Evolutionary conservation across 2,797 vertebrate genomes (phyloP).

Genomic region (Anguilla pacifica): DNA sequence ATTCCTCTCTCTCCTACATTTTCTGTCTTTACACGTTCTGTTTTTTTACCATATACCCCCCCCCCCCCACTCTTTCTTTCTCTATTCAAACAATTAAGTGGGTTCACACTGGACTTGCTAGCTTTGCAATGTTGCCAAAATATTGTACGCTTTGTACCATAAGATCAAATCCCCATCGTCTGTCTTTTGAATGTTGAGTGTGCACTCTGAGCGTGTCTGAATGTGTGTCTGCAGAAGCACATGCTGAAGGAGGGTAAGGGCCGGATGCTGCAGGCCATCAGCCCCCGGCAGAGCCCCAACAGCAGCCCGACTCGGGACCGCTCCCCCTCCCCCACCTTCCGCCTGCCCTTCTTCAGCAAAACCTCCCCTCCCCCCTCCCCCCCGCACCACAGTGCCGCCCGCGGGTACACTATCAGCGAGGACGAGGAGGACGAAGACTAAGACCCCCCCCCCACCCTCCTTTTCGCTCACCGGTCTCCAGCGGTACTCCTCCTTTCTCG

Average conservation of each 20-base stretch:
- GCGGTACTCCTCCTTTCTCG: background rate
- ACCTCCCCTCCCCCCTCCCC: conserved; percentile 73
- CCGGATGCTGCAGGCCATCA: conserved; percentile 86
- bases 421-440: conserved; percentile 78
- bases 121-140: background rate
- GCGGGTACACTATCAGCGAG: conserved; percentile 72
- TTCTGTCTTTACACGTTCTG: background rate
- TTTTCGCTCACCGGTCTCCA: background rate
- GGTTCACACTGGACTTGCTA: background rate
- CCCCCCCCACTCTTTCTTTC: background rate
- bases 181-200: background rate
- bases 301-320: conserved; percentile 78
- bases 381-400: conserved; percentile 60
- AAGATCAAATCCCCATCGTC: background rate
- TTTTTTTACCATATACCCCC: background rate
- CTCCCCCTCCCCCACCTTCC: conserved; percentile 81
- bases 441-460: background rate
- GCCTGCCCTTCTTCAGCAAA: conserved; percentile 83
- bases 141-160: background rate
- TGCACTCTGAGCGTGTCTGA: conserved; percentile 27
- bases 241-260: conserved; percentile 87
- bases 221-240: conserved; percentile 71
- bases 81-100: background rate
- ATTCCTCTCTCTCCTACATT: background rate
- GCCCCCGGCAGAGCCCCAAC: conserved; percentile 83